These are phyloP conservation scores for Pollenia labialis DNA, from an alignment of 2,888 invertebrate genomes.

Conservation along the genomic window DNA sequence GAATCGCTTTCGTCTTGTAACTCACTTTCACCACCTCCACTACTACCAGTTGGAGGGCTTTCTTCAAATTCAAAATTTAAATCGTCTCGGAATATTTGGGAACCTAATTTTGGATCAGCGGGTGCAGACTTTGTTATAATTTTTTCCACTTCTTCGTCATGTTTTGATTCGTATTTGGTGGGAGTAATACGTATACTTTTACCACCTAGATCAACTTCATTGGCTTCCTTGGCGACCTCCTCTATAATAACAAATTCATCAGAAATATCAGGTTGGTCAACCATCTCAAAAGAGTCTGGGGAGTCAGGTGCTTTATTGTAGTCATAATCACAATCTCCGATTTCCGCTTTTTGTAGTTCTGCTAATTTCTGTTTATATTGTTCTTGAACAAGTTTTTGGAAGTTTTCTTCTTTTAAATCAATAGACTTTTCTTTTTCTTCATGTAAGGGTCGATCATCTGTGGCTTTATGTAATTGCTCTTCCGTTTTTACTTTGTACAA, in stretches of 20 bases:
- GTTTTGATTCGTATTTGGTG: constrained; percentile 86
- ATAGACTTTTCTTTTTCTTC: constrained; percentile 77
- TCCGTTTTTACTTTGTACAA: constrained; percentile 82
- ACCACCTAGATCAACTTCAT: constrained; percentile 92
- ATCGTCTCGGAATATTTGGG: constrained; percentile 86
- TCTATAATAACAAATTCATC: constrained; percentile 95
- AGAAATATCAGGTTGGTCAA: constrained; percentile 93
- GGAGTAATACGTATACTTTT: constrained; percentile 90
- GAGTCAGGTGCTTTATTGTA: constrained; percentile 88
- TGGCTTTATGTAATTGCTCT: constrained; percentile 81
- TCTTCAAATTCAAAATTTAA: constrained; percentile 90
- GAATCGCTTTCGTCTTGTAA: constrained; percentile 84
- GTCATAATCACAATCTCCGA: constrained; percentile 84
- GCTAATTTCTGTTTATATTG: constrained; percentile 86
- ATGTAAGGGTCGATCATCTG: constrained; percentile 80
- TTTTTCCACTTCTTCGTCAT: constrained; percentile 89
- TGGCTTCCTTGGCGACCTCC: constrained; percentile 94
- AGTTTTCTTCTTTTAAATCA: constrained; percentile 83
- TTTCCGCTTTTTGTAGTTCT: constrained; percentile 85
- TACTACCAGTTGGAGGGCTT: constrained; percentile 85
- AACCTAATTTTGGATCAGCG: constrained; percentile 86
- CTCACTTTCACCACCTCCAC: constrained; percentile 77
- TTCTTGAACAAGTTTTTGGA: constrained; percentile 83
- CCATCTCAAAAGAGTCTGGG: constrained; percentile 94
- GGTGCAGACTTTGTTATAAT: constrained; percentile 89